phyloP scores from a whole-genome alignment of 2,797 vertebrate species.

The Vespertilio murinus region DNA sequence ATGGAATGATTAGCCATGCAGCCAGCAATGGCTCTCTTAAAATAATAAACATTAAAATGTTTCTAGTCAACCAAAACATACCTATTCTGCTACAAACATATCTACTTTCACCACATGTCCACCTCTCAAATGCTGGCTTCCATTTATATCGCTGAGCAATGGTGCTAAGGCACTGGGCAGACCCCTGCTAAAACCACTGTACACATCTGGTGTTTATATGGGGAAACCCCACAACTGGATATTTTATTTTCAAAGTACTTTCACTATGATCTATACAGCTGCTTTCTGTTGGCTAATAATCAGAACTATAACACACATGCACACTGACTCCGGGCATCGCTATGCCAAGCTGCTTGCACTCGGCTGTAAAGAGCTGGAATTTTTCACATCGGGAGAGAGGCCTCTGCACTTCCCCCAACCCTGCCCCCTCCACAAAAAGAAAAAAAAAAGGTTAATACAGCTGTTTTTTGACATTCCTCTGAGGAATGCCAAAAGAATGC shows the following conservation, averaged over 20 bases:
- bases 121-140: background rate
- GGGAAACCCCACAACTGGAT: conserved; percentile 62
- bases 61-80: conserved; percentile 79
- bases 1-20: conserved; percentile 1
- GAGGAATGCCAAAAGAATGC: conserved; percentile 71
- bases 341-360: conserved; percentile 74
- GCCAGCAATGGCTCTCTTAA: conserved; percentile 64
- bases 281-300: conserved; percentile 70
- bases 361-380: conserved; percentile 59
- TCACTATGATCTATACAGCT: conserved; percentile 84
- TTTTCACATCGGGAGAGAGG: conserved; percentile 75
- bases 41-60: conserved; percentile 64
- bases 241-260: conserved; percentile 80
- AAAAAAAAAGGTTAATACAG: conserved; percentile 49
- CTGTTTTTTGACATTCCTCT: conserved; percentile 71
- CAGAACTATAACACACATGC: conserved; percentile 70
- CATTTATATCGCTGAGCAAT: background rate
- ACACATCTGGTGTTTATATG: conserved; percentile 78
- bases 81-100: conserved; percentile 63
- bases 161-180: background rate
- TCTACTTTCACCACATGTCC: conserved; percentile 56
- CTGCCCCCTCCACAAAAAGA: background rate
- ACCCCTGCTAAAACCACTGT: conserved; percentile 32
- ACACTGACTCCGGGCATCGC: conserved; percentile 46
- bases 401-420: conserved; percentile 30